Evolutionary conservation across 2,797 vertebrate genomes (phyloP).

Genomic region (Syngnathus rostellatus): DNA sequence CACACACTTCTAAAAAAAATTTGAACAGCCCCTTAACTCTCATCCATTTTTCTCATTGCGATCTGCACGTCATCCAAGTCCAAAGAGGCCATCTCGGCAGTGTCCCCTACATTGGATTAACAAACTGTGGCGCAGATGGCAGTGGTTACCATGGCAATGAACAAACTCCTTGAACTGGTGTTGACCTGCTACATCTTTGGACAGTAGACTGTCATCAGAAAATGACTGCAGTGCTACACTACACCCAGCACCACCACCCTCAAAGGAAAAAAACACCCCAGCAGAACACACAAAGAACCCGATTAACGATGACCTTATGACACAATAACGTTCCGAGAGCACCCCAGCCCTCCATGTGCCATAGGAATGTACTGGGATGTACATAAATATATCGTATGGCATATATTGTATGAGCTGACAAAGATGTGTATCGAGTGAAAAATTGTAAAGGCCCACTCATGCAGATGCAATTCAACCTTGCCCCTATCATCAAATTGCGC

Average conservation of each 20-base stretch:
- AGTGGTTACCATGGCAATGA: background rate
- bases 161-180: background rate
- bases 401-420: slow-evolving; percentile 50
- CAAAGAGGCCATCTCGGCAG: background rate
- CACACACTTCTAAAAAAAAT: background rate
- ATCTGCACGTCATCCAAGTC: background rate
- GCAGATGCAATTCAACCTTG: background rate
- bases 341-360: slow-evolving; percentile 33
- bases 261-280: no score
- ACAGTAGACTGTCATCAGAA: background rate
- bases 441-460: slow-evolving; percentile 30
- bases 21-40: background rate
- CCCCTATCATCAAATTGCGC: slow-evolving; percentile 12
- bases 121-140: background rate
- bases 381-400: slow-evolving; percentile 49
- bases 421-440: slow-evolving; percentile 49
- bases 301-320: background rate
- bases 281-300: background rate
- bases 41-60: background rate
- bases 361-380: slow-evolving; percentile 62
- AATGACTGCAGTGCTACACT: background rate
- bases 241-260: no score
- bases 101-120: background rate
- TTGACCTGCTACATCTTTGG: background rate
- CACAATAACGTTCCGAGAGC: background rate